Conservation (phyloP, 2,797 vertebrate genomes). For the Tolypeutes matacus region DNA sequence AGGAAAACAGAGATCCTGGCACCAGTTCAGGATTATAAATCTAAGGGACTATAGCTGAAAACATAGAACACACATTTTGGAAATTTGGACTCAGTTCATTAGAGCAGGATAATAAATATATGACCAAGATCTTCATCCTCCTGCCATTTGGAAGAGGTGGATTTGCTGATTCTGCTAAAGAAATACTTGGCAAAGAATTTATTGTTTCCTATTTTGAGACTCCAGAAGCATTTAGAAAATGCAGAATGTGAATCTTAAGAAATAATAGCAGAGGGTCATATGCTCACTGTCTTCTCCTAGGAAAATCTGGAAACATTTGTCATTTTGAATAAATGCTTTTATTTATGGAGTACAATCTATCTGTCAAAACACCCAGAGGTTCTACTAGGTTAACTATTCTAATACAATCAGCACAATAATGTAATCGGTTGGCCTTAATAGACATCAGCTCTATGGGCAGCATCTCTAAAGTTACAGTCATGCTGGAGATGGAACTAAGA, state of each 20-base stretch:
- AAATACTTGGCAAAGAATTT: conserved; percentile 67
- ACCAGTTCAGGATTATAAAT: conserved; percentile 57
- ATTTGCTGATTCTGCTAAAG: conserved; percentile 77
- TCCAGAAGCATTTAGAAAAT: conserved; percentile 63
- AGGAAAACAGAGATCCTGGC: conserved; percentile 66
- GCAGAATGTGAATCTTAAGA: conserved; percentile 55
- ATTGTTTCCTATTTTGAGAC: conserved; percentile 66
- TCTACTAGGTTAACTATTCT: conserved; percentile 64
- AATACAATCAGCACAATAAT: conserved; percentile 69
- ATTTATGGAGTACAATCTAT: conserved; percentile 62
- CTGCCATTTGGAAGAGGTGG: conserved; percentile 51
- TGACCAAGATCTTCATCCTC: conserved; percentile 39
- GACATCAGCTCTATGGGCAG: neutral
- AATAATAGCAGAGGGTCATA: conserved; percentile 55
- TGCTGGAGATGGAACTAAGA: neutral
- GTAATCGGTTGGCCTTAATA: neutral
- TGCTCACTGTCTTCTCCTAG: conserved; percentile 53
- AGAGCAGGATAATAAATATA: conserved; percentile 71
- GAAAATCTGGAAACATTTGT: conserved; percentile 68
- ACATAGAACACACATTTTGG: conserved; percentile 59
- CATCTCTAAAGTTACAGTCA: neutral
- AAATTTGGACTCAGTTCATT: conserved; percentile 69
- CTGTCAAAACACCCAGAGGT: conserved; percentile 57
- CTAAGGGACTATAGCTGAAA: conserved; percentile 16
- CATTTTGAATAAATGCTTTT: conserved; percentile 66